Evolutionary conservation across 2,113 vertebrate genomes (phyloP).

Genomic region (Hippocampus zosterae): DNA sequence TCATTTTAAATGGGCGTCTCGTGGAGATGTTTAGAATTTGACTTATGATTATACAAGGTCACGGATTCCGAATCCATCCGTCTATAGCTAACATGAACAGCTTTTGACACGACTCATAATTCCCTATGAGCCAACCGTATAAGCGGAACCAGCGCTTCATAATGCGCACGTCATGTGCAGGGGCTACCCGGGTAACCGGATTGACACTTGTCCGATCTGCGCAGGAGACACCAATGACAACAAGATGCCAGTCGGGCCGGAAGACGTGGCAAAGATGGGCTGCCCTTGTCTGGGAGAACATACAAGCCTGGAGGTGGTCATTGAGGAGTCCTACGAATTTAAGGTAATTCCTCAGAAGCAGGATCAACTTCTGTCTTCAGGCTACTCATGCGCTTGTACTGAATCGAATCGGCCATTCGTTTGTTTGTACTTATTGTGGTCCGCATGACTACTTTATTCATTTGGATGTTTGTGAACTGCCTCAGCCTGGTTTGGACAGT

Average conservation of each 20-base stretch:
- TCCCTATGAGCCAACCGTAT: not conserved
- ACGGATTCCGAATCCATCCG: not conserved
- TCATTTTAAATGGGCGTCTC: not conserved
- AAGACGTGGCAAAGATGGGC: constrained; percentile 78
- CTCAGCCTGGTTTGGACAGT: no score
- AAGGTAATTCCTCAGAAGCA: constrained; percentile 61
- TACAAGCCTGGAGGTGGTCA: constrained; percentile 75
- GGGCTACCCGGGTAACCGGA: not conserved
- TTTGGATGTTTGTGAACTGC: no score
- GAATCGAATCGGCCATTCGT: no score
- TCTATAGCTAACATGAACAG: not conserved
- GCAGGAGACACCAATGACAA: constrained; percentile 77
- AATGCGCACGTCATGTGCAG: not conserved
- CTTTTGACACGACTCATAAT: not conserved
- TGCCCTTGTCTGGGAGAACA: constrained; percentile 76
- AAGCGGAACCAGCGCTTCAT: not conserved
- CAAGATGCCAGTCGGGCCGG: constrained; percentile 62
- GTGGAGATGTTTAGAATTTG: not conserved
- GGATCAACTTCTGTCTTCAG: no score
- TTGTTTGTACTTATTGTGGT: no score
- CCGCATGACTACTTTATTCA: no score
- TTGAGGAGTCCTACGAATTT: constrained; percentile 80
- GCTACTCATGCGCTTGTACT: no score
- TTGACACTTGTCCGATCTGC: constrained; percentile 8
- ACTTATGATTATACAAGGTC: not conserved